Evolutionary conservation across 2,113 vertebrate genomes (phyloP), one percentile per base, ranked within the genome.

Genomic region (Oryzias melastigma): DNA sequence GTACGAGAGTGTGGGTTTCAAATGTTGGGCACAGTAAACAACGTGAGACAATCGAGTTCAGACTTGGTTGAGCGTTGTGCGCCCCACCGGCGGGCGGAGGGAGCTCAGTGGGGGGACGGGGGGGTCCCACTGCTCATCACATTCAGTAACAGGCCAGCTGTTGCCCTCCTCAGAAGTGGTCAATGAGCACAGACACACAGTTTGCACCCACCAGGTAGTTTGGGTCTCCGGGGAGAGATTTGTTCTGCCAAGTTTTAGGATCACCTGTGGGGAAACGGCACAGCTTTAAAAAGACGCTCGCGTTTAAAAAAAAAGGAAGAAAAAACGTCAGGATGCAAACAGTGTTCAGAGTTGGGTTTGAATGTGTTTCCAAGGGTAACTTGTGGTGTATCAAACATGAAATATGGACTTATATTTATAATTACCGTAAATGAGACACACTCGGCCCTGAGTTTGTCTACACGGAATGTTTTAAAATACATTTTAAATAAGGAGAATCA

Each of bases 121-220:
- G 58, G 24, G 35, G 35, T 35, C 45, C 65, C 69, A 71, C 70
- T 15, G 81, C 69, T 86, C 42, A 92, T 94, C 93, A 93, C 93
- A 91, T 92, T 93, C 91, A 88, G 91, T 90, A 91, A 92, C 93
- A 93, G 91, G 86, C 92, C 92, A 93, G 90, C 91, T 94, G 91
- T 91, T 59, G 90, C 88, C 90, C 87, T 89, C 91, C 90, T 95
- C 94, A 99, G 90, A 99, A 98, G 92, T 98, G 96, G 91, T 99
- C 97, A 85, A 99, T 98, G 88, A 98, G 92, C 87, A 99, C 97
- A 78, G 97, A 99, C 75, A 99, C 97, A 87, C 97, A 98, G 92
- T 99, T 99, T 85, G 97, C 95, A 84, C 97, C 97, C 89, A 98
- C 96, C 88, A 98, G 94, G 90, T 98, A 98, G 93, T 98, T 99